These are phyloP conservation scores for Sesia apiformis DNA, from an alignment of 2,888 invertebrate genomes.

Conservation along the genomic window DNA sequence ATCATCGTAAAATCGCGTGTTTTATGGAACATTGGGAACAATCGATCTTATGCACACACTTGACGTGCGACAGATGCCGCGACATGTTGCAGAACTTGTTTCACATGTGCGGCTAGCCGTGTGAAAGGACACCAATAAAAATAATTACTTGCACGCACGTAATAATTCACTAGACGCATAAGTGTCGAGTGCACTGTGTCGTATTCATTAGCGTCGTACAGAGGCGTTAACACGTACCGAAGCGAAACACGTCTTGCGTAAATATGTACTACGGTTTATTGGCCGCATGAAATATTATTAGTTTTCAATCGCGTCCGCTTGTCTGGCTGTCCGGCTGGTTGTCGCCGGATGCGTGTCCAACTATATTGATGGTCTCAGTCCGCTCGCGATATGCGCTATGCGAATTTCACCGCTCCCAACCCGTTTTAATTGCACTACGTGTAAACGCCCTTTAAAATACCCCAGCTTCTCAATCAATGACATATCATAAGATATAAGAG, in stretches of 20 bases:
- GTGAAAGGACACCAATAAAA: background rate
- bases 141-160: background rate
- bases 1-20: background rate
- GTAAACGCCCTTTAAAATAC: constrained; percentile 33
- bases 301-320: constrained; percentile 52
- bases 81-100: background rate
- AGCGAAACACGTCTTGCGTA: constrained; percentile 25
- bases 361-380: constrained; percentile 58
- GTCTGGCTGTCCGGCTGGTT: constrained; percentile 37
- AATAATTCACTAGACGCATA: background rate
- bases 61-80: too few relatives aligned
- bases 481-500: constrained; percentile 18
- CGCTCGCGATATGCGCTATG: constrained; percentile 25
- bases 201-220: background rate
- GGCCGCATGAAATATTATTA: constrained; percentile 46
- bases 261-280: constrained; percentile 38
- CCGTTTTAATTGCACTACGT: constrained; percentile 39
- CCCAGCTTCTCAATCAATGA: constrained; percentile 21
- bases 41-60: background rate
- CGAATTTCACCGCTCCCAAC: constrained; percentile 44
- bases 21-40: background rate
- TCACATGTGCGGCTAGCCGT: background rate
- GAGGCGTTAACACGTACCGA: background rate
- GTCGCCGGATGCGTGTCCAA: constrained; percentile 57
- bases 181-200: background rate